Conservation (phyloP, 2,113 vertebrate species). For the Hemibagrus wyckioides region DNA sequence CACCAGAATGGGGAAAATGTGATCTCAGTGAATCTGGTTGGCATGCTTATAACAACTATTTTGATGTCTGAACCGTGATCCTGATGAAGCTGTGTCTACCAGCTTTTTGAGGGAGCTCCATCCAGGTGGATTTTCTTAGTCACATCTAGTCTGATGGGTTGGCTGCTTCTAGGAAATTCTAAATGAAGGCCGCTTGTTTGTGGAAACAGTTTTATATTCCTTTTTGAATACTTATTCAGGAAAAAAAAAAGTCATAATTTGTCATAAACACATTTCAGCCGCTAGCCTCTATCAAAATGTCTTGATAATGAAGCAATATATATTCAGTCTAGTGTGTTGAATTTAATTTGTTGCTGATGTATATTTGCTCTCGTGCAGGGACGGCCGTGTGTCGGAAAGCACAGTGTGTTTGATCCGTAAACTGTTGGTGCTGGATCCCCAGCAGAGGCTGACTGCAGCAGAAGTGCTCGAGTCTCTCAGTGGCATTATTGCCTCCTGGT, state of each 20-base stretch:
- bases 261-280: neutral
- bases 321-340: neutral
- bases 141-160: neutral
- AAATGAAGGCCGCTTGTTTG: neutral
- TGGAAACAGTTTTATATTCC: neutral
- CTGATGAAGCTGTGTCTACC: neutral
- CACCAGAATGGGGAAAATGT: neutral
- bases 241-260: neutral
- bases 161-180: neutral
- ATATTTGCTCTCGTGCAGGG: constrained; percentile 70
- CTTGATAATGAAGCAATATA: too few species aligned
- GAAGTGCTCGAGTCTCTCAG: constrained; percentile 95
- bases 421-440: constrained; percentile 93
- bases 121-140: neutral
- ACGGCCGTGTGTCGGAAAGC: constrained; percentile 94
- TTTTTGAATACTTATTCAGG: neutral
- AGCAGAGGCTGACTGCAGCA: constrained; percentile 90
- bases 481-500: constrained; percentile 94
- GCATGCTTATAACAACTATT: neutral
- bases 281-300: neutral
- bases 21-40: neutral
- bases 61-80: neutral
- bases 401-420: constrained; percentile 97
- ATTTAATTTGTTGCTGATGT: neutral
- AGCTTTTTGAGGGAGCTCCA: neutral